phyloP scores from a whole-genome alignment of 2,797 vertebrate species.

The Channallabes apus region DNA sequence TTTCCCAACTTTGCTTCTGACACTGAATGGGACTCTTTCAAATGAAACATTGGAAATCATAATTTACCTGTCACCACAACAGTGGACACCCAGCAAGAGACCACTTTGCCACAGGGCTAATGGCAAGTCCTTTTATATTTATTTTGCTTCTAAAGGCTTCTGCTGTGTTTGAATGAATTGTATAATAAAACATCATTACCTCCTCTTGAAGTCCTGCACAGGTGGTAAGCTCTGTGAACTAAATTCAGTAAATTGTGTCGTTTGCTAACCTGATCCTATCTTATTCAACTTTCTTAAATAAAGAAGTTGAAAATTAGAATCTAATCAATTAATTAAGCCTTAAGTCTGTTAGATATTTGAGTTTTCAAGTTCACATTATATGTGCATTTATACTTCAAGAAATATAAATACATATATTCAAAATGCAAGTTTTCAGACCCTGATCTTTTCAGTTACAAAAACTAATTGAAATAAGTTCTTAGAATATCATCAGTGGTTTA shows the following conservation, averaged over 20 bases:
- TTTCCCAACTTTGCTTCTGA: conserved; percentile 63
- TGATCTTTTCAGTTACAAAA: not conserved
- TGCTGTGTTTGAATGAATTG: conserved; percentile 21
- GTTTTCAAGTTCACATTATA: not conserved
- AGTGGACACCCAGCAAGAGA: conserved; percentile 65
- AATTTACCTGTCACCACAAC: conserved; percentile 78
- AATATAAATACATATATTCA: not conserved
- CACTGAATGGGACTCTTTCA: conserved; percentile 73
- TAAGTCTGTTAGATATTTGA: not conserved
- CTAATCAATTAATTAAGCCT: not conserved
- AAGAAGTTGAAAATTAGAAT: not conserved
- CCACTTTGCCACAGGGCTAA: conserved; percentile 70
- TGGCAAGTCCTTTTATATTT: conserved; percentile 61
- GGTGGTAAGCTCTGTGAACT: conserved; percentile 26
- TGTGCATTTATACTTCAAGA: not conserved
- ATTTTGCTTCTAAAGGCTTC: conserved; percentile 12
- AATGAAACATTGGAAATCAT: conserved; percentile 72
- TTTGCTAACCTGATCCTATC: conserved; percentile 15
- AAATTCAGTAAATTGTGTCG: conserved; percentile 15
- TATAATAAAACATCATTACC: conserved; percentile 42
- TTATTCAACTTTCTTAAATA: conserved; percentile 21
- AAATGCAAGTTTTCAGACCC: not conserved
- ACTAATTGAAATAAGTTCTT: not conserved
- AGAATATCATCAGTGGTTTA: not conserved
- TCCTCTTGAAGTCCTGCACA: conserved; percentile 23